A percentile compares a stretch with the other conserved stretches of the same genome.
These are phyloP conservation scores for Jacana jacana DNA, from an alignment of 2,113 vertebrate species.

Conservation along the genomic window DNA sequence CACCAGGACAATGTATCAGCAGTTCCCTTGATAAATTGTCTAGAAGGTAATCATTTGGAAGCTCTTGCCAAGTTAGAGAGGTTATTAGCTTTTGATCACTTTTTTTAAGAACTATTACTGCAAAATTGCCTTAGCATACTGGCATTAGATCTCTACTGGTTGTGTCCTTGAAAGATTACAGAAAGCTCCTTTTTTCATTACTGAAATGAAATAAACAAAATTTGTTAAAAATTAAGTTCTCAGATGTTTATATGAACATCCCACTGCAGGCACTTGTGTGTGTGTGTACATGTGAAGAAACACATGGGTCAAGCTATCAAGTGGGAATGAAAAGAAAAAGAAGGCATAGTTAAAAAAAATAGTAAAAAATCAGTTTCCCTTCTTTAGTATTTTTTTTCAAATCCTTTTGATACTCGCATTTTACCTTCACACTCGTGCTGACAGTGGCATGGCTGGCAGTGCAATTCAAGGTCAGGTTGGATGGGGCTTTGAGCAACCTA, in stretches of 20 bases:
- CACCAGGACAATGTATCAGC: slow-evolving; percentile 27
- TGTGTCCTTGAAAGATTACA: not conserved
- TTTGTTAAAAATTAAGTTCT: not conserved
- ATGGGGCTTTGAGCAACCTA: not conserved
- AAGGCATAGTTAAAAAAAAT: not conserved
- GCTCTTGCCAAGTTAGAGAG: slow-evolving; percentile 12
- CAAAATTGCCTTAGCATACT: not conserved
- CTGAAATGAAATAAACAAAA: not conserved
- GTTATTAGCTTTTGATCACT: slow-evolving; percentile 53
- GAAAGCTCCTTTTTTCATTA: not conserved
- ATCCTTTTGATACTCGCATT: not conserved
- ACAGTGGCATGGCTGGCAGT: not conserved
- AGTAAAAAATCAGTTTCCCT: not conserved
- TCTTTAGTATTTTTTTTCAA: not conserved
- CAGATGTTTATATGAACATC: not conserved
- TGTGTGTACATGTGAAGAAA: not conserved
- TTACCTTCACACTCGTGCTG: not conserved
- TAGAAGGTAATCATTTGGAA: slow-evolving; percentile 60
- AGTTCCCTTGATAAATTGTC: slow-evolving; percentile 56
- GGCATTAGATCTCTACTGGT: not conserved
- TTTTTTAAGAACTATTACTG: slow-evolving; percentile 20
- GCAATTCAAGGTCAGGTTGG: not conserved
- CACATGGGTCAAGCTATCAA: not conserved
- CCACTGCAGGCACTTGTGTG: not conserved
- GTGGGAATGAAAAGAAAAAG: not conserved